Percentiles rank a stretch among this genome's conserved stretches.
Conservation (phyloP, 2,888 invertebrate species). For the Cephus spinipes region DNA sequence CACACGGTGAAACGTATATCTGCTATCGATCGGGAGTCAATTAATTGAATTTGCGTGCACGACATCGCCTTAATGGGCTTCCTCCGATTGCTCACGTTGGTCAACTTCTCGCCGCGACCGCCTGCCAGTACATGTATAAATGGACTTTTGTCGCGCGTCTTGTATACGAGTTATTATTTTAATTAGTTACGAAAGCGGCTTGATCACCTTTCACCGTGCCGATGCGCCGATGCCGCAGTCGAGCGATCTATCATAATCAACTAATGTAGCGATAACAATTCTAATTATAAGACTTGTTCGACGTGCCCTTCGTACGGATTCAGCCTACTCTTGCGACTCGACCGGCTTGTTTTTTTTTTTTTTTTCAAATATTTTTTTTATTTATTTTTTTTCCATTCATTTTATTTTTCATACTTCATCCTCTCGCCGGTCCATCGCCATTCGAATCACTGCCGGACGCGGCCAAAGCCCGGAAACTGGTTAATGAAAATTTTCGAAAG, state of each 20-base stretch:
- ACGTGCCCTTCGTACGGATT: neutral
- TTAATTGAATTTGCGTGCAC: constrained; percentile 36
- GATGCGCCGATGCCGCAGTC: neutral
- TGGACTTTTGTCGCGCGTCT: neutral
- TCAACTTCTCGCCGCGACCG: neutral
- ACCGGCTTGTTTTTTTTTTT: neutral
- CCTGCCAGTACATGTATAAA: neutral
- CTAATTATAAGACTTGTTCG: constrained; percentile 40
- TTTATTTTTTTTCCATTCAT: neutral
- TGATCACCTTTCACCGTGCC: constrained; percentile 14
- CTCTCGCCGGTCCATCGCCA: neutral
- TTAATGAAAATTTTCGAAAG: neutral
- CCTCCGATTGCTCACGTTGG: constrained; percentile 8
- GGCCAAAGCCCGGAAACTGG: neutral
- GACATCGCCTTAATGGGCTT: constrained; percentile 33
- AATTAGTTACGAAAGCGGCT: constrained; percentile 20
- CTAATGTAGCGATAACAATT: constrained; percentile 46
- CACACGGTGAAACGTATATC: neutral
- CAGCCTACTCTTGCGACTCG: constrained; percentile 13
- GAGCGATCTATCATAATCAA: constrained; percentile 45
- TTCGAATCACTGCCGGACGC: neutral
- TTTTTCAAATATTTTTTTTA: no score
- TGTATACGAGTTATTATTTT: constrained; percentile 11
- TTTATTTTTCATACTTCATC: neutral
- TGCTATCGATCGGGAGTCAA: constrained; percentile 36